Base-by-base conservation (phyloP, 1,140 invertebrate genomes). In the Cotesia chilonis region DNA sequence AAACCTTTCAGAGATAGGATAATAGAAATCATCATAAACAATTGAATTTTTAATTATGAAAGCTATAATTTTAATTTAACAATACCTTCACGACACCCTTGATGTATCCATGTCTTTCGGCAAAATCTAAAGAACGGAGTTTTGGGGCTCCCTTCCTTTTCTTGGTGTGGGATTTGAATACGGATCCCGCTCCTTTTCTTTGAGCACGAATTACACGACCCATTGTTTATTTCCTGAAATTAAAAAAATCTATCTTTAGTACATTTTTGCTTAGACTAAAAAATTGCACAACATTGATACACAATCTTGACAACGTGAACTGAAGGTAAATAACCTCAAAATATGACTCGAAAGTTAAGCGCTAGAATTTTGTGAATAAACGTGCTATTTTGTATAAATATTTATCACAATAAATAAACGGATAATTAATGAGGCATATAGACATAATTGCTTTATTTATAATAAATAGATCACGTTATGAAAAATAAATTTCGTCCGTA, bases 161-260 rank as follows among this genome's bases (percentile, higher is more conserved):
- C 87, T 98, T 98, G 4, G 95, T 98, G 87, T 98, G 97, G 76
- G 97, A 94, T 83, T 95, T 95, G 91, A 99, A 99, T 63, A 99
- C 94, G 79, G 96, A 96, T 85, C 97, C 97, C 82, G 95, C 94
- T 91, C 98, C 98, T 90, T 99, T 99, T 92, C 98, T 94, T 87
- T 99, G 98, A 84, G 95, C 94, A 89, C 98, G 94, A 91, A 99
- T 99, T 79, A 99, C 98, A 87, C 98, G 95, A 91, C 98, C 98
- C 98, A 99, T 99, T 69, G 77, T 80, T 89, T 69, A 84, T 78
- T 75, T 74, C 64, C 79, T 47, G 6, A 47, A 47, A 47, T 9
- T 2, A 47, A 28, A 28, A 28, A 28, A 28, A 70, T 69, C 60
- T 4, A 47, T 47, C 5, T 47, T 47, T 47, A 47, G 41, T 47